phyloP scores from a whole-genome alignment of 2,113 vertebrate genomes.

The Hyperopisus bebe region DNA sequence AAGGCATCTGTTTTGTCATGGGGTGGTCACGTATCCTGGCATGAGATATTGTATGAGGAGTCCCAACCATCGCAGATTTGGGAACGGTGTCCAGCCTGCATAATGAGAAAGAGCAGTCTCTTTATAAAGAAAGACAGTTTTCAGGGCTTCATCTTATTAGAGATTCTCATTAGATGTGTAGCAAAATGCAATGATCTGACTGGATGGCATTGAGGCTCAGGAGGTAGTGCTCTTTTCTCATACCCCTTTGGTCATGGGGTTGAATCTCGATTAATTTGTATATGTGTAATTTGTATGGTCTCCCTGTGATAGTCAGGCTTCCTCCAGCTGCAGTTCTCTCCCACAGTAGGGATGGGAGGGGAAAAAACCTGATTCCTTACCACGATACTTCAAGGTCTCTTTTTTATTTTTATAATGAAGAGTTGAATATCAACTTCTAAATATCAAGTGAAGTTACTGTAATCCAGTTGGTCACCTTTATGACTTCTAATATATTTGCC shows the following conservation, averaged over 20 bases:
- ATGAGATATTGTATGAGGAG: conserved; percentile 67
- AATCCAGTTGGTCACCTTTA: too few relatives aligned
- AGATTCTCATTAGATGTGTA: neutral
- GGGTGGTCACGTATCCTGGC: conserved; percentile 69
- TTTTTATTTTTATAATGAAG: neutral
- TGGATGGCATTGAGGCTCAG: neutral
- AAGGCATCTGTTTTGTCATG: conserved; percentile 77
- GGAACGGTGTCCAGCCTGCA: conserved; percentile 71
- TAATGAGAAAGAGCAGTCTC: neutral
- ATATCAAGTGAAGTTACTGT: neutral
- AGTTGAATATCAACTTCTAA: neutral
- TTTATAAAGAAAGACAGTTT: neutral
- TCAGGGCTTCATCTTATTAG: neutral
- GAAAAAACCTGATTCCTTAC: neutral
- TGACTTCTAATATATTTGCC: too few relatives aligned
- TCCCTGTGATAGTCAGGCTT: too few relatives aligned
- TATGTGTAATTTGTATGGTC: neutral
- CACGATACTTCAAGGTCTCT: neutral
- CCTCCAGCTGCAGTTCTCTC: too few relatives aligned
- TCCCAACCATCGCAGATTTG: conserved; percentile 75
- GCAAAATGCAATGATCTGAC: neutral
- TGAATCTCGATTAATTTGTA: neutral
- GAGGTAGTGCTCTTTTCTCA: neutral
- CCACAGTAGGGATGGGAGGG: too few relatives aligned
- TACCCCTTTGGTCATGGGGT: neutral